These are phyloP conservation scores for Acrossocheilus fasciatus DNA, from an alignment of 2,797 vertebrate species.

Conservation along the genomic window DNA sequence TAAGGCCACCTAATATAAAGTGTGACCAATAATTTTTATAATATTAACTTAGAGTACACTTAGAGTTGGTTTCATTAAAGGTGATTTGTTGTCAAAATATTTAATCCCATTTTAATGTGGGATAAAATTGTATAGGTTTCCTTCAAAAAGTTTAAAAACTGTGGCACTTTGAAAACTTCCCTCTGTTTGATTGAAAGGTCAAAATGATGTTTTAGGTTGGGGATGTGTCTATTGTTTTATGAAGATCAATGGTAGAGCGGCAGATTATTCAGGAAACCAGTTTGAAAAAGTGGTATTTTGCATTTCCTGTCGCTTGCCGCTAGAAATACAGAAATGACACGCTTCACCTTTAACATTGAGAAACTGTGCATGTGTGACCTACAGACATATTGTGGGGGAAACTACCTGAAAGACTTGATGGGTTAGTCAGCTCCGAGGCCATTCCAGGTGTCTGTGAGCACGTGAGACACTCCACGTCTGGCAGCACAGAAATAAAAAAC, in stretches of 20 bases:
- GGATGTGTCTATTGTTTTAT: background rate
- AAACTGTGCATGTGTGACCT: background rate
- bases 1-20: too few species aligned
- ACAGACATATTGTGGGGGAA: constrained; percentile 40
- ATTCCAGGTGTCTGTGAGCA: constrained; percentile 51
- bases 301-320: background rate
- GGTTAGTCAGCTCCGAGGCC: constrained; percentile 29
- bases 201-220: background rate
- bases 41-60: too few species aligned
- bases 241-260: background rate
- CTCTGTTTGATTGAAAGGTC: too few species aligned
- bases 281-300: background rate
- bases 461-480: constrained; percentile 41
- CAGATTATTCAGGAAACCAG: background rate
- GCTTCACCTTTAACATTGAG: background rate
- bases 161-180: background rate
- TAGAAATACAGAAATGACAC: background rate
- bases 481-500: constrained; percentile 52
- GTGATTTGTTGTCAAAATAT: background rate
- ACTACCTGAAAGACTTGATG: constrained; percentile 49
- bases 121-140: too few species aligned
- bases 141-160: too few species aligned
- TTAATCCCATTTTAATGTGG: background rate
- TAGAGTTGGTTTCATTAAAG: background rate
- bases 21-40: too few species aligned